A percentile compares a stretch with the other conserved stretches of the same genome.
Conservation (phyloP, 2,888 invertebrate species). For the Macroteleia sp. region DNA sequence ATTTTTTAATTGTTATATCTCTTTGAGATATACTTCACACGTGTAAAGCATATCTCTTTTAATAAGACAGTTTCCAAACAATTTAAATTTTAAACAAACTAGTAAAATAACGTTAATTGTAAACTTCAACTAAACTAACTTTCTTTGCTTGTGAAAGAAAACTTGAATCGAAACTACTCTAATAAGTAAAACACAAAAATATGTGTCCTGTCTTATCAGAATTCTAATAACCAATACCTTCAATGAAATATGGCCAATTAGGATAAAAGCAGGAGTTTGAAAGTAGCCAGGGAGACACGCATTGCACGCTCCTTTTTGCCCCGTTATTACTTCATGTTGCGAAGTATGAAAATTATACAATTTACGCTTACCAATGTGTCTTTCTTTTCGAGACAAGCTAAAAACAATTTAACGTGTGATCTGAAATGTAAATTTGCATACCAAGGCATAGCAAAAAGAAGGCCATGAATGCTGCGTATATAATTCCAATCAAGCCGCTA, state of each 20-base stretch:
- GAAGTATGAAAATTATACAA: slow-evolving; percentile 44
- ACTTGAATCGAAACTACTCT: no score
- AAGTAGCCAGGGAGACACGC: slow-evolving; percentile 29
- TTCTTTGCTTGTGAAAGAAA: no score
- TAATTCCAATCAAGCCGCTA: slow-evolving; percentile 51
- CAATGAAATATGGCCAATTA: slow-evolving; percentile 41
- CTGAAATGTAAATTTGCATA: slow-evolving; percentile 51
- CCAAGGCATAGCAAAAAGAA: slow-evolving; percentile 27
- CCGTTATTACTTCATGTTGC: slow-evolving; percentile 24
- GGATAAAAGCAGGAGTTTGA: slow-evolving; percentile 36
- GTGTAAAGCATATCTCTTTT: no score
- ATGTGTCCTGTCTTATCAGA: slow-evolving; percentile 14
- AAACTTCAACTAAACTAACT: no score
- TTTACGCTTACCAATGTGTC: slow-evolving; percentile 24
- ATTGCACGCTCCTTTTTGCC: slow-evolving; percentile 33
- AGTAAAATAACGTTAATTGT: no score
- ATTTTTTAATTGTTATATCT: no score
- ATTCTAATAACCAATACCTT: slow-evolving; percentile 25
- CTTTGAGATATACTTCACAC: no score
- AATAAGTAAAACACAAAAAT: no score
- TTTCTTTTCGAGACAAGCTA: slow-evolving; percentile 14
- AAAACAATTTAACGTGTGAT: slow-evolving; percentile 41
- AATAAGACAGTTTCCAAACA: no score
- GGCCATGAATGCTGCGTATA: slow-evolving; percentile 36
- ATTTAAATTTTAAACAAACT: no score